Evolutionary conservation across 2,797 vertebrate genomes (phyloP), one percentile per base, ranked within the genome.

Genomic region (Thalassophryne amazonica): DNA sequence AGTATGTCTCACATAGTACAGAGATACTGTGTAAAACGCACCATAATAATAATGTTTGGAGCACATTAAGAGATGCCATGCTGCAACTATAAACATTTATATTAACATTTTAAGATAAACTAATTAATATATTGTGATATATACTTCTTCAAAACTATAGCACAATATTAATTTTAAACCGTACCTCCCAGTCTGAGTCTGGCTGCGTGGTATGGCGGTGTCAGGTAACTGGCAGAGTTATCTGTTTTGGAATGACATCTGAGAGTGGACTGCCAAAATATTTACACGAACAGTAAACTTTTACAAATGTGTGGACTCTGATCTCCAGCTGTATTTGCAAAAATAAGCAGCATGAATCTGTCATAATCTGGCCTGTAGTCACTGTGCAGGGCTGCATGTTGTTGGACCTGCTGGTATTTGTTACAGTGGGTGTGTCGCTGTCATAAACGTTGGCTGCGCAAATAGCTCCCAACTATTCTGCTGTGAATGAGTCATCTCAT

Each of bases 221-320:
- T 11, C 14, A 27, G 7, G 17, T 24, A 17, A 23, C 13, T 22
- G 35, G n/a, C n/a, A n/a, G n/a, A n/a, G n/a, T 29, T 4, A 3
- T 7, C 22, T 35, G 13, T 50, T 47, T 9, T 11, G 6, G 25
- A 12, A 36, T 53, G 36, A 28, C 29, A 30, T 54, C 19, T 42
- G 3, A 52, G n/a, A 22, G 10, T 25, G 6, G 11, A 22, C 20
- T 23, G 36, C 10, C 12, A 23, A 5, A n/a, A 4, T 22, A 67
- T 60, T 55, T 60, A 12, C 42, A 62, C 60, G 27, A 16, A 7
- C 11, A 16, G 24, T 13, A 3, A 5, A 54, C 39, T 52, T 28
- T 43, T 2, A 7, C 21, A 27, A 1, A 22, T 7, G 5, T 17
- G 9, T 30, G 41, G 38, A 49, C 58, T 60, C 32, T 66, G 52